Evolutionary conservation across 2,888 invertebrate species (phyloP), one percentile per base, ranked within the genome.

Genomic region (Leptogaster cylindrica): DNA sequence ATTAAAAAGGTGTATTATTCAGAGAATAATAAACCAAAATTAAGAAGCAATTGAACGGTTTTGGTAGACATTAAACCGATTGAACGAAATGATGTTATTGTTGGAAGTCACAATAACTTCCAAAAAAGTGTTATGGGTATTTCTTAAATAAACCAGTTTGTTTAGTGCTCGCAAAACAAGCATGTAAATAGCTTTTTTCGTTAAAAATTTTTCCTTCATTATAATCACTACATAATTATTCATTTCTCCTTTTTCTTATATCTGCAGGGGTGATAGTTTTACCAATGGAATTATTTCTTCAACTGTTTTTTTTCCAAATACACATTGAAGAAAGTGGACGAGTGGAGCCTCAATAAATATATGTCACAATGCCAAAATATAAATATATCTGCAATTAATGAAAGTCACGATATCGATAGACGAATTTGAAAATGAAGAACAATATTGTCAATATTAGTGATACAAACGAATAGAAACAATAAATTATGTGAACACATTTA

Each of bases 391-490:
- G 8, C 27, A 52, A 33, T 33, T 41, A 39, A 25, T 2, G 44
- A 16, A 14, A 39, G 28, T 25, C 39, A n/a, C 23, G 20, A 39
- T 20, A 25, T 16, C 18, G 16, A 7, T 36, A 33, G 36, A 31
- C n/a, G 20, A 33, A 33, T 14, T 33, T 18, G 28, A 36, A 44
- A 41, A 52, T 6, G 7, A 16, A 14, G 16, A 61, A 18, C 27
- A 44, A 61, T 28, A 61, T 36, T 36, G 36, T 33, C 33, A 61
- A 61, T 41, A 44, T 28, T 61, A 61, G 61, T 61, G 61, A 61
- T 61, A 61, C 28, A 61, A 39, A 61, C 12, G 44, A 33, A 44
- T 44, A 61, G 44, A 61, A 61, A 61, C 61, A 61, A 61, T 61
- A 61, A 61, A 61, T 61, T 61, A 61, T 61, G 61, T 61, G 61